Conservation (phyloP, 2,113 vertebrate genomes). For the Xerus inauris region DNA sequence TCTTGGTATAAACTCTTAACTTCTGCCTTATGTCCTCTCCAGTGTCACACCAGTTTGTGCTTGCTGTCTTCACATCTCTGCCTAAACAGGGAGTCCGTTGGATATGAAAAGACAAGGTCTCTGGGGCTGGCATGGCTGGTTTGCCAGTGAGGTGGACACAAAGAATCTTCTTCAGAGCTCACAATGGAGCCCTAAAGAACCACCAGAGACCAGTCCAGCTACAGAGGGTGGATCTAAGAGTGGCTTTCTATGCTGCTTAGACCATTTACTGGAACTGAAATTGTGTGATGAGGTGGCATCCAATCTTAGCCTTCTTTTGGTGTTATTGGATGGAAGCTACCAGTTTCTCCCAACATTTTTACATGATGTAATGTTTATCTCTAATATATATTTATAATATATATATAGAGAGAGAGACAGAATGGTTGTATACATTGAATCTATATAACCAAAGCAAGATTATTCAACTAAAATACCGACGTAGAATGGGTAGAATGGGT, state of each 20-base stretch:
- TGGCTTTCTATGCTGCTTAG: neutral
- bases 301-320: neutral
- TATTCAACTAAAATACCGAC: no score
- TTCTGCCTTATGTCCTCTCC: neutral
- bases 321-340: neutral
- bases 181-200: neutral
- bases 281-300: neutral
- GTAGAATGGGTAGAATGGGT: no score
- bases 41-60: neutral
- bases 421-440: no score
- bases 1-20: neutral
- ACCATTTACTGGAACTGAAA: neutral
- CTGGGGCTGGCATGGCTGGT: neutral
- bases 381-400: no score
- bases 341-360: neutral
- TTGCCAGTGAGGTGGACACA: neutral
- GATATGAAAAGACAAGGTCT: neutral
- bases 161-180: neutral
- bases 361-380: no score
- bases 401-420: no score
- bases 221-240: neutral
- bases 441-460: no score
- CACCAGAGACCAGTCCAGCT: neutral
- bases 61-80: neutral
- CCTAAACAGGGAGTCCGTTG: neutral